These are phyloP conservation scores for Catocala nupta DNA, from an alignment of 2,888 invertebrate species.

Conservation along the genomic window DNA sequence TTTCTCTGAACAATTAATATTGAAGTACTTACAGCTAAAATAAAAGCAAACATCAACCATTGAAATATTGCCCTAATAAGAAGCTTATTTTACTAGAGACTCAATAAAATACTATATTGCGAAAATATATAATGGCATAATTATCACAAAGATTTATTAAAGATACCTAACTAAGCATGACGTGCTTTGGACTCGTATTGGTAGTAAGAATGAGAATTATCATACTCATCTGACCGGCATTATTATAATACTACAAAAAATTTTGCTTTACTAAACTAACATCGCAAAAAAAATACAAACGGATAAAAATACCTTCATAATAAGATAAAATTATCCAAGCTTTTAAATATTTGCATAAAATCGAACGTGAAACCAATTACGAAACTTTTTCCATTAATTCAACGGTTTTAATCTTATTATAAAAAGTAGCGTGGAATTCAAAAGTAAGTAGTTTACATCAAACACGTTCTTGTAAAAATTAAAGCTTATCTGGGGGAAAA, in stretches of 20 bases:
- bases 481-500: constrained; percentile 45
- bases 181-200: too few species aligned
- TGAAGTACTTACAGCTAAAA: constrained; percentile 23
- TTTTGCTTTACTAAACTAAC: not conserved
- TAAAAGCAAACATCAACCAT: constrained; percentile 25
- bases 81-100: too few species aligned
- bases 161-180: too few species aligned
- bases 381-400: constrained; percentile 3
- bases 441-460: constrained; percentile 31
- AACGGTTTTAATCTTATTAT: constrained; percentile 20
- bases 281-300: not conserved
- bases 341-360: constrained; percentile 9
- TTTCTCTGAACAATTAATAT: constrained; percentile 57
- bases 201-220: too few species aligned
- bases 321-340: constrained; percentile 2
- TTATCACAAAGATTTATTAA: too few species aligned
- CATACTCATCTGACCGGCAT: too few species aligned
- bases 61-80: constrained; percentile 24
- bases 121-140: too few species aligned
- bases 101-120: not conserved
- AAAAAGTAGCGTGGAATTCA: constrained; percentile 29
- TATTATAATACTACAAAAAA: not conserved
- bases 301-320: not conserved
- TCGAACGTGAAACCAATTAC: constrained; percentile 8
- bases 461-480: constrained; percentile 35